Percentiles rank a stretch among this genome's conserved stretches.
Conservation (phyloP, 2,797 vertebrate species). For the Pseudotriccus pelzelni region DNA sequence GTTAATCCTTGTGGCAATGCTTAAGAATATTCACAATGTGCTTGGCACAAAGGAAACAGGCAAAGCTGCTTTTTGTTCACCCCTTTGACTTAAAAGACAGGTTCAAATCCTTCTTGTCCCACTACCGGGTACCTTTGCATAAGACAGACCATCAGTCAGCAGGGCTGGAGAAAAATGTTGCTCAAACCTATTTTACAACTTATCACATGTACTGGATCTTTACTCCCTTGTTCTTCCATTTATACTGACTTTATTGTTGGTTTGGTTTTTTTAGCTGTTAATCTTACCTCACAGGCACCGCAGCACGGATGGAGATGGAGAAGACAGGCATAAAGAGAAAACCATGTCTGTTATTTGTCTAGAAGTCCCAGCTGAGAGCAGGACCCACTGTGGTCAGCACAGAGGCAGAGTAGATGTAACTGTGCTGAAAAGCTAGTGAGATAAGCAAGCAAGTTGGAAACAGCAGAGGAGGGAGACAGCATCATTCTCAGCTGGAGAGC, state of each 20-base stretch:
- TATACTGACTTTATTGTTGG: neutral
- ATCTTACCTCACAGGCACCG: slow-evolving; percentile 12
- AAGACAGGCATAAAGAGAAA: neutral
- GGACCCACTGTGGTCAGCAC: neutral
- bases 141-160: neutral
- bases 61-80: slow-evolving; percentile 61
- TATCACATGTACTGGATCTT: neutral
- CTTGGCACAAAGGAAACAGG: slow-evolving; percentile 38
- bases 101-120: neutral
- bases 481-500: slow-evolving; percentile 11
- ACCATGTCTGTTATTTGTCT: neutral
- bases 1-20: slow-evolving; percentile 63
- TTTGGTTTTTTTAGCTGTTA: neutral
- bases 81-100: neutral
- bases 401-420: neutral
- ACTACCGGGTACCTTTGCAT: neutral
- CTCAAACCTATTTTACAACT: neutral
- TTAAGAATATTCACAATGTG: slow-evolving; percentile 62
- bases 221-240: neutral
- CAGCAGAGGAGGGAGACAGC: neutral
- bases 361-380: neutral
- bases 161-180: neutral
- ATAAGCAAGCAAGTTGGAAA: neutral
- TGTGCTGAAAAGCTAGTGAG: neutral
- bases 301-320: neutral